A percentile compares a stretch with the other conserved stretches of the same genome.
Evolutionary conservation across 1,140 invertebrate species (phyloP).

Genomic region (Megalopta genalis): DNA sequence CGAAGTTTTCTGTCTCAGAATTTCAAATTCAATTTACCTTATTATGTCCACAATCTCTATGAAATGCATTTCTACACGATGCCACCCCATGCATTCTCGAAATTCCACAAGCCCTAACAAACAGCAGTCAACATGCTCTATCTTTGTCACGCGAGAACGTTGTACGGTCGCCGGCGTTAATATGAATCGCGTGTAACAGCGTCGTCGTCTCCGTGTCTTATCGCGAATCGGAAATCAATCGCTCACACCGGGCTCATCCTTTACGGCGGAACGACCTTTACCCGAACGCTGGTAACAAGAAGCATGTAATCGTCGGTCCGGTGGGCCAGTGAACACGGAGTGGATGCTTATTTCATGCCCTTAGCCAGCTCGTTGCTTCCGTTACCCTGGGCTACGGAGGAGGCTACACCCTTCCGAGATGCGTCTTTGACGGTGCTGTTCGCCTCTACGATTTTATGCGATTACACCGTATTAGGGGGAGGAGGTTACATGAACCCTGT

Average conservation of each 20-base stretch:
- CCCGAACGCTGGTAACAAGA: constrained; percentile 11
- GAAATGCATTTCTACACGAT: no score
- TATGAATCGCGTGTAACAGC: background rate
- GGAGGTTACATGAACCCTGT: constrained; percentile 24
- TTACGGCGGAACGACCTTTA: constrained; percentile 25
- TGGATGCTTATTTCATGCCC: constrained; percentile 26
- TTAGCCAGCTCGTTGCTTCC: constrained; percentile 21
- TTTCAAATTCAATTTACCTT: no score
- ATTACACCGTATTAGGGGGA: constrained; percentile 44
- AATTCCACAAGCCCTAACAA: background rate
- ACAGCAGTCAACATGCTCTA: constrained; percentile 19
- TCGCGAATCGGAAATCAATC: constrained; percentile 46
- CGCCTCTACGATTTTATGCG: constrained; percentile 37
- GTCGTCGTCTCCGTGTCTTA: constrained; percentile 20
- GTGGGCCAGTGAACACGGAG: background rate
- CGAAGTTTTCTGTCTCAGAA: no score
- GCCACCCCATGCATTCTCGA: background rate
- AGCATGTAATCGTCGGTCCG: constrained; percentile 22
- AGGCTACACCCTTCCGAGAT: background rate
- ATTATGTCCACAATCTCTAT: no score
- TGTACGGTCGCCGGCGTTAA: constrained; percentile 10
- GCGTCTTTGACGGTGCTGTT: constrained; percentile 32
- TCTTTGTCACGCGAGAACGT: constrained; percentile 28
- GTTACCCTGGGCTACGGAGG: background rate
- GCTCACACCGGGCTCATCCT: constrained; percentile 16